Percentiles rank a stretch among this genome's conserved stretches.
phyloP scores from a whole-genome alignment of 2,888 invertebrate species.

The Coecobrya sp. region DNA sequence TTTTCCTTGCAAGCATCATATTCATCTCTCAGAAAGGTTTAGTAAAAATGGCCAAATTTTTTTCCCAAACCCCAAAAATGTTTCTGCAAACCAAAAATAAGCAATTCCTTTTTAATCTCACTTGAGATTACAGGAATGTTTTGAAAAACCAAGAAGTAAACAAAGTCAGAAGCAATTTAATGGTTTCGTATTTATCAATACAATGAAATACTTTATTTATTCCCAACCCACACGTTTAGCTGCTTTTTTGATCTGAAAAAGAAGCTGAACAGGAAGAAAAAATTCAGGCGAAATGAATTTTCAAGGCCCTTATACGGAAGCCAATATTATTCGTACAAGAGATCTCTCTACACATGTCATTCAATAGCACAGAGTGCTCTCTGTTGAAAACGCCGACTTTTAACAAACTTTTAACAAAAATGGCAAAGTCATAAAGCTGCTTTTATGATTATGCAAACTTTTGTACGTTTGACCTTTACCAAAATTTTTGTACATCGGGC shows the following conservation, averaged over 20 bases:
- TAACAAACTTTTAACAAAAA: background rate
- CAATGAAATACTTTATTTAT: too few species aligned
- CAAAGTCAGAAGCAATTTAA: too few species aligned
- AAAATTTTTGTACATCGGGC: background rate
- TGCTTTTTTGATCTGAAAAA: background rate
- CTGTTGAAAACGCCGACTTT: background rate
- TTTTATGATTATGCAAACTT: slow-evolving; percentile 14
- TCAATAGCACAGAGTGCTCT: background rate
- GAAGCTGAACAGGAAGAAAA: background rate
- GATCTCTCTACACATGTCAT: too few species aligned
- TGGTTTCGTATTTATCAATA: too few species aligned
- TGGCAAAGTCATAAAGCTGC: slow-evolving; percentile 3
- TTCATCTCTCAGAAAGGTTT: too few species aligned
- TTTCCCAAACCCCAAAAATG: too few species aligned
- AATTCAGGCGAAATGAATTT: background rate
- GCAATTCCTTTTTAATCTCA: too few species aligned
- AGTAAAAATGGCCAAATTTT: too few species aligned
- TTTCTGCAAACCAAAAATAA: too few species aligned
- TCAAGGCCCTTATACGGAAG: slow-evolving; percentile 72
- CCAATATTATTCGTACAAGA: background rate
- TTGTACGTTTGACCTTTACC: background rate
- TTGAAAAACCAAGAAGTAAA: too few species aligned
- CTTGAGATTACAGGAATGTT: too few species aligned
- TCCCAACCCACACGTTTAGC: background rate
- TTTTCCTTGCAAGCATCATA: too few species aligned